phyloP scores from a whole-genome alignment of 2,113 vertebrate genomes.

The Chaenogobius annularis region DNA sequence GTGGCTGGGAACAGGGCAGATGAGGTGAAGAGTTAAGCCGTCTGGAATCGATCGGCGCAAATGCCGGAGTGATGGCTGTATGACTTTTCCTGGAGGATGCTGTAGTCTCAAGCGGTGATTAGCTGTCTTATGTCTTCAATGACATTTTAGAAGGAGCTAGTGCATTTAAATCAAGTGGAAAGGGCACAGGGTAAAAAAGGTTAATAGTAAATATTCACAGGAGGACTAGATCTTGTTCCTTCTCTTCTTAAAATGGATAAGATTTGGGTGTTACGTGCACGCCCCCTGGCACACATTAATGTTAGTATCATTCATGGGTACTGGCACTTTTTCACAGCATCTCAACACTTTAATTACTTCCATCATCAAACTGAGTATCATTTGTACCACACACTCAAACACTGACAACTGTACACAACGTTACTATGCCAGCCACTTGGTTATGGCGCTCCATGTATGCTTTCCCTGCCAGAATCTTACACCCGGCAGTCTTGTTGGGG shows the following conservation, averaged over 20 bases:
- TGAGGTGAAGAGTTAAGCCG: slow-evolving; percentile 47
- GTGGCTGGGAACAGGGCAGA: neutral
- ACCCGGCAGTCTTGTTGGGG: too few species aligned
- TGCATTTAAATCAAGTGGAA: neutral
- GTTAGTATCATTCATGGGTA: too few species aligned
- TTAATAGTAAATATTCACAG: neutral
- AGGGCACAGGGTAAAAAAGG: neutral
- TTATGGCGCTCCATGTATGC: too few species aligned
- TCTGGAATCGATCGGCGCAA: slow-evolving; percentile 38
- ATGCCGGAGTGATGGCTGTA: slow-evolving; percentile 1
- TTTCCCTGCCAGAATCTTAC: too few species aligned
- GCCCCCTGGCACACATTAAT: too few species aligned
- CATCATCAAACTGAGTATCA: too few species aligned
- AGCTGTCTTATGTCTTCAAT: slow-evolving; percentile 11
- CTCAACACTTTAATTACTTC: too few species aligned
- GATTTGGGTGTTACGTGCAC: neutral
- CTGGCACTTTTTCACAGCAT: too few species aligned
- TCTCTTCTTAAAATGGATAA: neutral
- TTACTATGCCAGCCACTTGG: too few species aligned
- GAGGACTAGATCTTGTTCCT: neutral
- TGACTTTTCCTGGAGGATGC: slow-evolving; percentile 13
- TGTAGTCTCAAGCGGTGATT: neutral
- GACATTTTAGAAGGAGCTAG: neutral
- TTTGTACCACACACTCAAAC: too few species aligned
- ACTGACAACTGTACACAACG: too few species aligned